Evolutionary conservation across 2,888 invertebrate species (phyloP).

Genomic region (Dynastes maya): DNA sequence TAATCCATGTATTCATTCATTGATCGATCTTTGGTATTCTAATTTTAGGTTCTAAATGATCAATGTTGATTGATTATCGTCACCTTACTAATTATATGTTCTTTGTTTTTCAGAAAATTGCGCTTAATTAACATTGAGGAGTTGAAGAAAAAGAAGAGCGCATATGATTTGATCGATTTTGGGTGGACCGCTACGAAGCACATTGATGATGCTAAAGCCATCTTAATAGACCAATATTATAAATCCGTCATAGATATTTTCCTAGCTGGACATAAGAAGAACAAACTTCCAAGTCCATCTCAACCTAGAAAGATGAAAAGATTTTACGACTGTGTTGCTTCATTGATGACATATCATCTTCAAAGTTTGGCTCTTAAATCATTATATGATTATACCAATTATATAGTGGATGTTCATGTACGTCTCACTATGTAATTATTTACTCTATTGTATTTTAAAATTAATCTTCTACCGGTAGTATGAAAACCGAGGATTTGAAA

Average conservation of each 20-base stretch:
- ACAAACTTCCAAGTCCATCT: conserved; percentile 78
- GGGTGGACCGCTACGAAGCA: conserved; percentile 73
- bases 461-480: conserved; percentile 70
- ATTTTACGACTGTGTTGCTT: conserved; percentile 89
- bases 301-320: conserved; percentile 79
- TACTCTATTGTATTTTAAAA: neutral
- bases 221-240: conserved; percentile 79
- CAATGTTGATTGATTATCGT: neutral
- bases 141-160: conserved; percentile 74
- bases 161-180: conserved; percentile 81
- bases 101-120: conserved; percentile 58
- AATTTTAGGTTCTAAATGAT: conserved; percentile 78
- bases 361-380: conserved; percentile 87
- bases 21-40: conserved; percentile 86
- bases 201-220: conserved; percentile 79
- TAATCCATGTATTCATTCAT: conserved; percentile 86
- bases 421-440: neutral
- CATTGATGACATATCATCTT: conserved; percentile 91
- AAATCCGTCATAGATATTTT: conserved; percentile 78
- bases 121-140: conserved; percentile 76
- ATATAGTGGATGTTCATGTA: conserved; percentile 85
- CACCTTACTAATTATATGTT: neutral
- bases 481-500: conserved; percentile 79
- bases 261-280: conserved; percentile 78
- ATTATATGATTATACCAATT: conserved; percentile 83